These are phyloP conservation scores for Cydia pomonella DNA, from an alignment of 1,140 invertebrate species.

Conservation along the genomic window DNA sequence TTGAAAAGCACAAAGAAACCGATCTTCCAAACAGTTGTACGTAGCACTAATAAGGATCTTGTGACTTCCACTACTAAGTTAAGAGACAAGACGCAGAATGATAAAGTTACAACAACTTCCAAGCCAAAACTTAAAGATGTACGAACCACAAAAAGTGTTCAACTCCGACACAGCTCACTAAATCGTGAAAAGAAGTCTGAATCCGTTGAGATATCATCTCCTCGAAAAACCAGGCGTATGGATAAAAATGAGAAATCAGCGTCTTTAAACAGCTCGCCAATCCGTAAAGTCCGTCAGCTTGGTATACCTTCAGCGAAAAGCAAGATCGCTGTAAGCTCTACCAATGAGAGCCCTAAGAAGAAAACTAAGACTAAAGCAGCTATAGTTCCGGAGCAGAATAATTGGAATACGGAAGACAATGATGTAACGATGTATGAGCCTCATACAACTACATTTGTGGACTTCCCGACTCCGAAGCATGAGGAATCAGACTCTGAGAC, in stretches of 20 bases:
- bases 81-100: slow-evolving; percentile 57
- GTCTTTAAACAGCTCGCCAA: slow-evolving; percentile 75
- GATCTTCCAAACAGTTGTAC: slow-evolving; percentile 74
- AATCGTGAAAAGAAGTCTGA: slow-evolving; percentile 68
- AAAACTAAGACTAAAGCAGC: slow-evolving; percentile 61
- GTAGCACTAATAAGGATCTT: slow-evolving; percentile 60
- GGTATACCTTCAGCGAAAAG: slow-evolving; percentile 63
- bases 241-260: slow-evolving; percentile 76
- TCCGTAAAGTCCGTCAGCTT: slow-evolving; percentile 75
- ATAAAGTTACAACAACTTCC: slow-evolving; percentile 61
- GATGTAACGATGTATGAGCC: slow-evolving; percentile 79
- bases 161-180: slow-evolving; percentile 69
- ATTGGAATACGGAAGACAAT: slow-evolving; percentile 64
- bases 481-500: slow-evolving; percentile 74
- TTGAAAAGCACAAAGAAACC: slow-evolving; percentile 66
- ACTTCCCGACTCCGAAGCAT: slow-evolving; percentile 61
- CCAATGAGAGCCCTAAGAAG: slow-evolving; percentile 70
- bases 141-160: slow-evolving; percentile 61
- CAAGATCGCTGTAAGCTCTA: slow-evolving; percentile 62
- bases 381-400: slow-evolving; percentile 52
- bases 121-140: slow-evolving; percentile 60
- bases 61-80: slow-evolving; percentile 57
- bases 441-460: slow-evolving; percentile 67
- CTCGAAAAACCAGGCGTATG: slow-evolving; percentile 72
- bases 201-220: slow-evolving; percentile 64